These are phyloP conservation scores for Emydura subglobosa DNA, from an alignment of 2,113 vertebrate species.

Conservation along the genomic window DNA sequence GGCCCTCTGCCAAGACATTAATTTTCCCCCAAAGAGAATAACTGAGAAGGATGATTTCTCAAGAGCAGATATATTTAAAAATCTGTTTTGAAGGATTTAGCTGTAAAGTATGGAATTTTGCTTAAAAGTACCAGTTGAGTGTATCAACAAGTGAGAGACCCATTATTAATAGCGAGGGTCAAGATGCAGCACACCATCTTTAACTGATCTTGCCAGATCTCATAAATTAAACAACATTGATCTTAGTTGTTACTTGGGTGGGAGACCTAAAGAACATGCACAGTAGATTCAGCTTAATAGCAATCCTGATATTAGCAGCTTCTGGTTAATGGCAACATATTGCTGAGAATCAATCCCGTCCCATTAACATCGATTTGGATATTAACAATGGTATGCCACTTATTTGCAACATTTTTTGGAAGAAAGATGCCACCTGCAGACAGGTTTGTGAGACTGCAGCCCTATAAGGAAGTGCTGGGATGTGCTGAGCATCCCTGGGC, in stretches of 20 bases:
- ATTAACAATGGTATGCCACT: too few relatives aligned
- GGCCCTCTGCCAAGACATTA: not conserved
- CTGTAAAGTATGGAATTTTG: not conserved
- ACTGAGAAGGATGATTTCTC: not conserved
- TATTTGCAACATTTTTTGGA: too few relatives aligned
- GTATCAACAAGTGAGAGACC: not conserved
- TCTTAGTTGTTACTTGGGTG: not conserved
- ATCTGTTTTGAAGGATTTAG: not conserved
- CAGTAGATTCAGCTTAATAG: not conserved
- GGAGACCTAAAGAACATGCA: not conserved
- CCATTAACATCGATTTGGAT: too few relatives aligned
- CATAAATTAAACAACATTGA: not conserved
- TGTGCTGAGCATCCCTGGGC: too few relatives aligned
- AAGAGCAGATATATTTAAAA: fast-evolving
- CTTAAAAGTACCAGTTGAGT: not conserved
- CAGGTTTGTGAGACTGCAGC: too few relatives aligned
- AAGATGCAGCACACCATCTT: not conserved
- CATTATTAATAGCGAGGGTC: not conserved
- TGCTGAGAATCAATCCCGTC: not conserved
- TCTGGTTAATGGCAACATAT: not conserved
- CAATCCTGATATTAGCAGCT: not conserved
- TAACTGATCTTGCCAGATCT: fast-evolving
- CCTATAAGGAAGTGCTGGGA: too few relatives aligned
- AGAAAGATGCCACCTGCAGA: too few relatives aligned
- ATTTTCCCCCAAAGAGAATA: not conserved